Conservation (phyloP, 2,888 invertebrate species). For the Podotricha telesiphe region DNA sequence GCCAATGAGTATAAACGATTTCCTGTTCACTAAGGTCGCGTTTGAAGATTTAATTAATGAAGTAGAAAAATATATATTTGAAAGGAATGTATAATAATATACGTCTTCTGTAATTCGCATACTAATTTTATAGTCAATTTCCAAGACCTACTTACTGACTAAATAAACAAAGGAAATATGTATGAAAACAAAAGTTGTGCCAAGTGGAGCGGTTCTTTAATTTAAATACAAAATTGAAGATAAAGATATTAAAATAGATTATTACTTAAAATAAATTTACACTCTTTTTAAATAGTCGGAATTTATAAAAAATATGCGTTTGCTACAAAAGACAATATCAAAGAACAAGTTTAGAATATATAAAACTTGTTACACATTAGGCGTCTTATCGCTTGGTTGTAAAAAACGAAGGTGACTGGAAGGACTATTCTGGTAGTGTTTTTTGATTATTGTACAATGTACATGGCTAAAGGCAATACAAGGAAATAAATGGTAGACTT, state of each 20-base stretch:
- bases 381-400: not conserved
- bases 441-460: not conserved
- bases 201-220: conserved; percentile 24
- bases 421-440: not conserved
- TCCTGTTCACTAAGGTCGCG: conserved; percentile 13
- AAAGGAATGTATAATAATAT: not conserved
- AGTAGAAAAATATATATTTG: not conserved
- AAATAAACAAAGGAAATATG: conserved; percentile 26
- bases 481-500: too few species aligned
- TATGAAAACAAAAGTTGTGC: conserved; percentile 31
- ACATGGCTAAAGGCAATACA: not conserved
- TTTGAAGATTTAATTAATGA: conserved; percentile 9
- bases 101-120: not conserved
- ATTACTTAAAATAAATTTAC: not conserved
- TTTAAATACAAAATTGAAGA: conserved; percentile 13
- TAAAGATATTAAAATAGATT: not conserved
- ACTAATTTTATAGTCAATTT: conserved; percentile 21
- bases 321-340: not conserved
- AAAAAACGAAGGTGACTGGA: not conserved
- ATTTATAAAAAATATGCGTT: too few species aligned
- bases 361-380: too few species aligned
- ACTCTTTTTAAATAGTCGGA: not conserved
- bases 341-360: not conserved
- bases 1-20: conserved; percentile 19
- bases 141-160: conserved; percentile 24